Percentiles rank a stretch among this genome's conserved stretches.
phyloP scores from a whole-genome alignment of 2,797 vertebrate species.

The Argentina silus region DNA sequence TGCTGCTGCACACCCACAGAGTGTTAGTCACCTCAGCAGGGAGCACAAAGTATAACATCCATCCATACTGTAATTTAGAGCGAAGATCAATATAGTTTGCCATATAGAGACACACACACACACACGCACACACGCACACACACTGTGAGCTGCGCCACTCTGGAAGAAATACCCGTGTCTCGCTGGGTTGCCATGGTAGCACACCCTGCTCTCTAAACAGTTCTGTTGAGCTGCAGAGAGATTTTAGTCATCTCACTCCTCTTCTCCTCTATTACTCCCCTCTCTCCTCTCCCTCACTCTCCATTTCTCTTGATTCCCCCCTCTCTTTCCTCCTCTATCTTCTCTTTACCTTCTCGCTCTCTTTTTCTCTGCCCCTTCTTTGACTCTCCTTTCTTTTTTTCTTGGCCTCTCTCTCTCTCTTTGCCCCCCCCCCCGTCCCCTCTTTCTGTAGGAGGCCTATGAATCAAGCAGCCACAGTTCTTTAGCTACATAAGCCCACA shows the following conservation, averaged over 20 bases:
- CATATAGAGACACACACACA: not conserved
- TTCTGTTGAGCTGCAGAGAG: slow-evolving; percentile 66
- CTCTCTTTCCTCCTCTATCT: slow-evolving; percentile 6
- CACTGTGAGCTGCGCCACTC: slow-evolving; percentile 52
- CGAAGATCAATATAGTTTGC: too few relatives aligned
- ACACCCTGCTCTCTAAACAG: slow-evolving; percentile 70
- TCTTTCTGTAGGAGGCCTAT: not conserved
- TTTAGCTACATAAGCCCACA: not conserved
- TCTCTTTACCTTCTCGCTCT: slow-evolving; percentile 24
- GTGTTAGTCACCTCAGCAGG: not conserved
- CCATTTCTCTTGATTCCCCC: not conserved
- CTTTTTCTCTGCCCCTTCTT: slow-evolving; percentile 17
- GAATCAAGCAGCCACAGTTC: not conserved
- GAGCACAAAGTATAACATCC: not conserved
- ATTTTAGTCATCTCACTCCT: slow-evolving; percentile 60
- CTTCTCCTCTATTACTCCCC: not conserved
- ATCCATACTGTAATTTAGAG: too few relatives aligned
- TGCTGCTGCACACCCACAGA: not conserved
- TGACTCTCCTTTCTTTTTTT: slow-evolving; percentile 26
- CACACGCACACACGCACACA: not conserved
- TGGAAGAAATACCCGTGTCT: slow-evolving; percentile 61
- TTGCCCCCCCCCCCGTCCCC: not conserved
- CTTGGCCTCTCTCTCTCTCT: not conserved
- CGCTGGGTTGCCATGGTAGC: slow-evolving; percentile 79
- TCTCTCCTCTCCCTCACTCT: slow-evolving; percentile 7